Evolutionary conservation across 1,140 invertebrate species (phyloP).

Genomic region (Sycobia sp.): DNA sequence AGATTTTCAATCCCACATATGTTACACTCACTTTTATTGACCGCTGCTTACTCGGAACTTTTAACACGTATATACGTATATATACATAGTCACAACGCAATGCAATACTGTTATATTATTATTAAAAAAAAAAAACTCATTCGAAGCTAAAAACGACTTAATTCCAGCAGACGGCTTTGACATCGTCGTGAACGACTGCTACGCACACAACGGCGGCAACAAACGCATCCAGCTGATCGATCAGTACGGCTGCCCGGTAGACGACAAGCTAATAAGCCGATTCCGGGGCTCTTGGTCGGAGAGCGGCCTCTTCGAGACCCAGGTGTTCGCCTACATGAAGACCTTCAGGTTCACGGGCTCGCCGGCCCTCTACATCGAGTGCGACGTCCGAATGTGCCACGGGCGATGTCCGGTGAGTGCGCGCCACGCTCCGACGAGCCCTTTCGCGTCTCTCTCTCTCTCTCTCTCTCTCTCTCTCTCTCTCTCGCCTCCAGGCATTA

Average conservation of each 20-base stretch:
- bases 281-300: constrained; percentile 92
- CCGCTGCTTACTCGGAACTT: too few relatives aligned
- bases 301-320: constrained; percentile 87
- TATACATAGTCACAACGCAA: too few relatives aligned
- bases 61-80: too few relatives aligned
- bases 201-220: constrained; percentile 90
- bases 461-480: too few relatives aligned
- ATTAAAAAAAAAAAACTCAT: too few relatives aligned
- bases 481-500: too few relatives aligned
- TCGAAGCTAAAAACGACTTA: constrained; percentile 28
- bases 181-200: constrained; percentile 95
- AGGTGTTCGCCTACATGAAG: constrained; percentile 94
- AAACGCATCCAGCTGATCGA: constrained; percentile 91
- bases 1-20: too few relatives aligned
- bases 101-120: too few relatives aligned
- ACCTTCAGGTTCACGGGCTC: constrained; percentile 93
- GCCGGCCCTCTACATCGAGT: constrained; percentile 91
- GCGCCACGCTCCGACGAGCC: too few relatives aligned
- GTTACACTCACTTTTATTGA: too few relatives aligned
- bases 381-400: constrained; percentile 93
- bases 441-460: too few relatives aligned
- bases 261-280: constrained; percentile 89
- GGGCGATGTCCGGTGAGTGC: constrained; percentile 88
- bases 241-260: constrained; percentile 91
- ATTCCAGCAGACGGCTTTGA: constrained; percentile 87